phyloP scores from a whole-genome alignment of 2,888 invertebrate species.

The Torymus aiolomorphi region DNA sequence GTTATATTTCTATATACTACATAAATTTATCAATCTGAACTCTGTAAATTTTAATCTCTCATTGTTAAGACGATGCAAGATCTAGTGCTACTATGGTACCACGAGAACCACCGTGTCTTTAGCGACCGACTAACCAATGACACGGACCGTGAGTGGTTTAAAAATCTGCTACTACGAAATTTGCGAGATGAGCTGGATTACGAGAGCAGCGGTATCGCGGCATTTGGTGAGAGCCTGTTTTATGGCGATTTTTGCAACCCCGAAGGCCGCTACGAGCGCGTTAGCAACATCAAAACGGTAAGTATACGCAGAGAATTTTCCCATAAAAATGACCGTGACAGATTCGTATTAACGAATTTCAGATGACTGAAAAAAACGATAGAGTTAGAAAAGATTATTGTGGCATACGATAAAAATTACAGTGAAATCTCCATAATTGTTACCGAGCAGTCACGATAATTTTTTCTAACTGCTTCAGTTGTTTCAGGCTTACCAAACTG shows the following conservation, averaged over 20 bases:
- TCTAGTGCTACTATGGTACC: conserved; percentile 89
- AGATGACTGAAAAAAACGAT: no score
- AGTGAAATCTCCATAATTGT: no score
- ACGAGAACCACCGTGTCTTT: conserved; percentile 91
- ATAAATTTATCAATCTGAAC: no score
- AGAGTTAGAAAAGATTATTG: no score
- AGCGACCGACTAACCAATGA: conserved; percentile 90
- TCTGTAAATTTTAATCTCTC: neutral
- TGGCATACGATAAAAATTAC: no score
- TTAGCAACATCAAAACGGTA: conserved; percentile 80
- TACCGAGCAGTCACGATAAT: no score
- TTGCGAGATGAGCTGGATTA: conserved; percentile 79
- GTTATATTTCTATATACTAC: no score
- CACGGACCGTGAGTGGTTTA: conserved; percentile 86
- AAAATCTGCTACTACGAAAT: conserved; percentile 78
- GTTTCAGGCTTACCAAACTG: no score
- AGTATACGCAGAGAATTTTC: conserved; percentile 8
- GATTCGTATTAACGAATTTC: no score
- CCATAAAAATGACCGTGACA: no score
- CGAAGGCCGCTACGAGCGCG: conserved; percentile 80
- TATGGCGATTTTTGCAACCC: conserved; percentile 83
- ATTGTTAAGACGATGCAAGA: conserved; percentile 76
- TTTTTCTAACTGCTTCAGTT: no score
- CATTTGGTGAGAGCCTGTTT: conserved; percentile 79
- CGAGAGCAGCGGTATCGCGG: conserved; percentile 68